Base-by-base conservation (phyloP, 2,113 vertebrate species). In the Sinocyclocheilus anshuiensis region DNA sequence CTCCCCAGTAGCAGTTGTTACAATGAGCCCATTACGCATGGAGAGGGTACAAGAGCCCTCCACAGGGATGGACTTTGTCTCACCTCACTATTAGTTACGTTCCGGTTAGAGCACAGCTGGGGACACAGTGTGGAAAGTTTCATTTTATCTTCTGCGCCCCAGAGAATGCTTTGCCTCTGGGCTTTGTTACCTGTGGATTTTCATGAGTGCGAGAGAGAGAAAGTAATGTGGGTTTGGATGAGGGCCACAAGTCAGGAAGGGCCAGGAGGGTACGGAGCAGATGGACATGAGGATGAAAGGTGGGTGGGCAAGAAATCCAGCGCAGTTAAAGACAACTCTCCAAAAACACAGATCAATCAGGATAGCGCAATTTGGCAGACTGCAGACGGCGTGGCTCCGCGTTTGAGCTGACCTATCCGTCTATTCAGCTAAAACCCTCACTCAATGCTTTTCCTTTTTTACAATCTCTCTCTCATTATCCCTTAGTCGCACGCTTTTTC, bases 401-500 rank as follows among this genome's bases (percentile, higher is more conserved):
- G 7, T 74, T 74, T 36, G 22, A 65, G 48, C 74, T 81, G 71
- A 67, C 50, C 50, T 24, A 87, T 74, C 55, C 10, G 76, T 83
- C 87, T 86, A 85, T 89, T 84, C 57, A 85, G 59, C 24, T 89
- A 86, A 50, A 80, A 80, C 39, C 71, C 36, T 78, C 11, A 39
- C 45, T 81, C 69, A 24, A 5, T 22, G 18, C 22, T 69, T 61
- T 69, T 84, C 36, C 36, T 63, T 57, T 81, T 65, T 79, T 83
- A 83, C 61, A 39, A 29, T 61, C 16, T 65, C 81, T 48, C 63
- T 85, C 74, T 85, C 88, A 92, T 94, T 92, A 94, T 93, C 92
- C 90, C 93, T 92, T 92, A 88, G 89, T 85, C 72, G 86, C 87
- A 81, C 84, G 59, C 88, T 74, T 87, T 75, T 33, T 72, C 79